Evolutionary conservation across 2,888 invertebrate species (phyloP).

Genomic region (Pandemis corylana): DNA sequence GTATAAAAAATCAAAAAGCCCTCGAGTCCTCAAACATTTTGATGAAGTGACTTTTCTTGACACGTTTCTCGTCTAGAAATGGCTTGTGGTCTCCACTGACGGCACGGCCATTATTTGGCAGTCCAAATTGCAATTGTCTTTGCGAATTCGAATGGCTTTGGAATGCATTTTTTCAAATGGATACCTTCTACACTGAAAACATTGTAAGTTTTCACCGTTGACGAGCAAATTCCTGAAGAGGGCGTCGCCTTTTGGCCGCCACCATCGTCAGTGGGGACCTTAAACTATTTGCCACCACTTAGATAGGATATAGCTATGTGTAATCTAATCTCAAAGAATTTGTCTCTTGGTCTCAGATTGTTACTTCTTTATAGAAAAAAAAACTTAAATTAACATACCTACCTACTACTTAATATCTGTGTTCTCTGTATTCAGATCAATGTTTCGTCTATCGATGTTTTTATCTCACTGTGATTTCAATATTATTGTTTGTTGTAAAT

Average conservation of each 20-base stretch:
- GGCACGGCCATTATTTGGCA: not conserved
- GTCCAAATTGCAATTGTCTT: not conserved
- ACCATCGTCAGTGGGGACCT: not conserved
- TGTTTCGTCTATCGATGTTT: slow-evolving; percentile 67
- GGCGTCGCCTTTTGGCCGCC: too few species aligned
- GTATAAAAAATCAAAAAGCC: not conserved
- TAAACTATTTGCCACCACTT: not conserved
- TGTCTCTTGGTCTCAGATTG: slow-evolving; percentile 27
- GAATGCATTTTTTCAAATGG: too few species aligned
- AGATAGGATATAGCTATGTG: slow-evolving; percentile 20
- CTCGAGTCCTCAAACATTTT: not conserved
- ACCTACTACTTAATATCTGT: slow-evolving; percentile 37
- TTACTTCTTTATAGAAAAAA: slow-evolving; percentile 34
- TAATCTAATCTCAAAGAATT: slow-evolving; percentile 19
- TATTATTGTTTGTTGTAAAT: slow-evolving; percentile 78
- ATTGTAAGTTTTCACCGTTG: too few species aligned
- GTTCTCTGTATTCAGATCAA: slow-evolving; percentile 58
- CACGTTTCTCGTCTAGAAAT: not conserved
- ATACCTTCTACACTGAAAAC: too few species aligned
- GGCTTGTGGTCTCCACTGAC: not conserved
- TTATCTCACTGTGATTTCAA: slow-evolving; percentile 77
- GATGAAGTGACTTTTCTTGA: not conserved
- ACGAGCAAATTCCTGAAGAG: too few species aligned
- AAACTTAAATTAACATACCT: slow-evolving; percentile 31
- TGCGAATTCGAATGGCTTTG: too few species aligned